These are phyloP conservation scores for Sebastes trivittatus DNA, from an alignment of 2,797 vertebrate species.

Conservation along the genomic window DNA sequence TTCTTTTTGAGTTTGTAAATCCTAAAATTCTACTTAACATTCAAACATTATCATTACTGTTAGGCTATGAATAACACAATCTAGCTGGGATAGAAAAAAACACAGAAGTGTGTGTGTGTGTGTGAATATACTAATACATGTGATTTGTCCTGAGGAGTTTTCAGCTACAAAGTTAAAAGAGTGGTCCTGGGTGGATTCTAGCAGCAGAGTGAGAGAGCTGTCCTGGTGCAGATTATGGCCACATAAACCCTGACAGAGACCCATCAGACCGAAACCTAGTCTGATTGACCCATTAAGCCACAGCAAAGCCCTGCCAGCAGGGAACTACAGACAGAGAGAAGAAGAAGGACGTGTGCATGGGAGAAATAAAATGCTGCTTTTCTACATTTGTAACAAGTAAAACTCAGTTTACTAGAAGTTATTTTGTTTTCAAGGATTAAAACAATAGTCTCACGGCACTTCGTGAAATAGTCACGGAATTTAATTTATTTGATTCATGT, in stretches of 20 bases:
- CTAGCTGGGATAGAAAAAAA: not conserved
- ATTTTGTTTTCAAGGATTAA: not conserved
- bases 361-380: not conserved
- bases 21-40: not conserved
- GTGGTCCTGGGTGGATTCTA: not conserved
- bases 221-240: conserved; percentile 18
- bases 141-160: not conserved
- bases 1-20: not conserved
- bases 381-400: not conserved
- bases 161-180: not conserved
- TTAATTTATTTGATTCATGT: too few species aligned
- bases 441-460: not conserved
- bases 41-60: not conserved
- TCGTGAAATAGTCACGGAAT: not conserved
- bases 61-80: not conserved
- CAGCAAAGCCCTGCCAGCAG: conserved; percentile 6
- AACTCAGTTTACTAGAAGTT: not conserved
- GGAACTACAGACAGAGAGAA: not conserved
- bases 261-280: conserved; percentile 27
- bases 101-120: not conserved
- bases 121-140: not conserved
- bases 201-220: not conserved
- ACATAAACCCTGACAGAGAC: conserved; percentile 40
- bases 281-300: conserved; percentile 47
- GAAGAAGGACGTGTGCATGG: not conserved